These are phyloP conservation scores for Bugula neritina DNA, from an alignment of 2,888 invertebrate genomes.

Conservation along the genomic window DNA sequence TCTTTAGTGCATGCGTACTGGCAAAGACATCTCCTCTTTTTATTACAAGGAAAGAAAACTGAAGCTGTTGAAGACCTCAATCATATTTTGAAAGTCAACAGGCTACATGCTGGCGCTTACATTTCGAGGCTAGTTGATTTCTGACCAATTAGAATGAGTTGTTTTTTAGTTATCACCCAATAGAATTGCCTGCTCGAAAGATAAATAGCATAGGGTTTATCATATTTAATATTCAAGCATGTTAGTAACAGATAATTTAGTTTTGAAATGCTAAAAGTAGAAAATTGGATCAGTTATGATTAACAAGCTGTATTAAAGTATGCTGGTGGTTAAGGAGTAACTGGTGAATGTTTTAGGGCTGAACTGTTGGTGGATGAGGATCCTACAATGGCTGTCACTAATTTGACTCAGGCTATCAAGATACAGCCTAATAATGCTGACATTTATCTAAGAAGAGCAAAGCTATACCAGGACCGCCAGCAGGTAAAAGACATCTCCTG, in stretches of 20 bases:
- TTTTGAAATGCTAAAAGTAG: too few relatives aligned
- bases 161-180: too few relatives aligned
- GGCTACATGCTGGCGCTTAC: constrained; percentile 47
- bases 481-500: too few relatives aligned
- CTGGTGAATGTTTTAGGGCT: constrained; percentile 46
- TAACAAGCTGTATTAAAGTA: too few relatives aligned
- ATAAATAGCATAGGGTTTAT: too few relatives aligned
- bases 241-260: too few relatives aligned
- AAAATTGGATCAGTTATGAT: too few relatives aligned
- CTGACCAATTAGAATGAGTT: too few relatives aligned
- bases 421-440: constrained; percentile 48
- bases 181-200: too few relatives aligned
- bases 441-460: constrained; percentile 21
- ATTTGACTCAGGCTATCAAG: constrained; percentile 51
- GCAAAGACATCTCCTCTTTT: constrained; percentile 50
- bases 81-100: constrained; percentile 47
- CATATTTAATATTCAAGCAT: too few relatives aligned
- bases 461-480: constrained; percentile 4
- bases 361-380: constrained; percentile 44
- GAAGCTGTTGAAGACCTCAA: constrained; percentile 51
- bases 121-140: constrained; percentile 42
- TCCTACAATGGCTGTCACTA: constrained; percentile 49
- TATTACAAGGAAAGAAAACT: constrained; percentile 47
- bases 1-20: constrained; percentile 51
- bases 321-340: too few relatives aligned